phyloP scores from a whole-genome alignment of 2,888 invertebrate genomes.

The Sesia bembeciformis region DNA sequence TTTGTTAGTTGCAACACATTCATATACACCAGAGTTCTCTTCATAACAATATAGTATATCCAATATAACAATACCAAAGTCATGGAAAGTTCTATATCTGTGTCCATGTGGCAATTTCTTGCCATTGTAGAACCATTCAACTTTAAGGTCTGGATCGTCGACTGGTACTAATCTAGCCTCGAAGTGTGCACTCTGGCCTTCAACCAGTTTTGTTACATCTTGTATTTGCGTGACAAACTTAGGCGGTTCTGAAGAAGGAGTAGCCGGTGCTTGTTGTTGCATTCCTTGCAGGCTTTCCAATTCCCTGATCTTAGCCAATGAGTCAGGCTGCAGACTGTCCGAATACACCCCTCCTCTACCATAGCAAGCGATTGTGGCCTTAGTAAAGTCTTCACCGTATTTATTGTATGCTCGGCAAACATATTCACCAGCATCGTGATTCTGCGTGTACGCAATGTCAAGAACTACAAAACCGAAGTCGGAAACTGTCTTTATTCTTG shows the following conservation, averaged over 20 bases:
- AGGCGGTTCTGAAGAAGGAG: conserved; percentile 86
- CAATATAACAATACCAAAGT: conserved; percentile 96
- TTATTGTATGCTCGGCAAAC: conserved; percentile 94
- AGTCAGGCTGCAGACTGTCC: conserved; percentile 93
- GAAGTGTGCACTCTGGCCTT: conserved; percentile 96
- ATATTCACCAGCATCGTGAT: conserved; percentile 94
- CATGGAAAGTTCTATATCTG: conserved; percentile 97
- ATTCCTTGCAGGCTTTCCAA: conserved; percentile 83
- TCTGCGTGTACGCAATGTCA: conserved; percentile 95
- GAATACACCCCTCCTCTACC: conserved; percentile 90
- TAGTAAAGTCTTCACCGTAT: conserved; percentile 91
- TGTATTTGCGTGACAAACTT: conserved; percentile 91
- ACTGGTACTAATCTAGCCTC: conserved; percentile 95
- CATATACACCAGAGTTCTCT: conserved; percentile 95
- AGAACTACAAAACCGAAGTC: conserved; percentile 96
- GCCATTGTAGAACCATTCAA: conserved; percentile 97
- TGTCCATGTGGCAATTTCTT: conserved; percentile 95
- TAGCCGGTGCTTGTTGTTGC: conserved; percentile 76
- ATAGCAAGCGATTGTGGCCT: conserved; percentile 87
- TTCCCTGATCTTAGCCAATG: conserved; percentile 89
- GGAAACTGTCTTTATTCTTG: conserved; percentile 92
- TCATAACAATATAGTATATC: conserved; percentile 97
- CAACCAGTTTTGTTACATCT: conserved; percentile 88
- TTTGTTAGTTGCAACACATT: conserved; percentile 94
- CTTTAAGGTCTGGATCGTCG: conserved; percentile 93